A percentile compares a stretch with the other conserved stretches of the same genome.
phyloP scores from a whole-genome alignment of 2,888 invertebrate species.

The Acleris laterana region DNA sequence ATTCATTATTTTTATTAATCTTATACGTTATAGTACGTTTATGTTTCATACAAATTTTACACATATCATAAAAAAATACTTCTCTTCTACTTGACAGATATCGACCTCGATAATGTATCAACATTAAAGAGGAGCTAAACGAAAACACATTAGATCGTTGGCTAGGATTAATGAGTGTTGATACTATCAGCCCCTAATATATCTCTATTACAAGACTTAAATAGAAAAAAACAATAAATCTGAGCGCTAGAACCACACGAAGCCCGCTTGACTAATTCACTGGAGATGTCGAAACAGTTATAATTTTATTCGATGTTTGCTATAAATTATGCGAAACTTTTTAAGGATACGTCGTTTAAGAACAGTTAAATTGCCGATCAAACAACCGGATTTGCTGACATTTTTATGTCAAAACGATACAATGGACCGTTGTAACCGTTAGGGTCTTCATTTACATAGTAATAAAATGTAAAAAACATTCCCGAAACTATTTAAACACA shows the following conservation, averaged over 20 bases:
- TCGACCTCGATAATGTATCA: not conserved
- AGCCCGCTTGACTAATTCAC: conserved; percentile 27
- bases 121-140: not conserved
- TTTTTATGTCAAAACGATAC: conserved; percentile 52
- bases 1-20: too few relatives aligned
- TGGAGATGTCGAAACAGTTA: conserved; percentile 31
- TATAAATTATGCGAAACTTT: conserved; percentile 38
- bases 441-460: conserved; percentile 53
- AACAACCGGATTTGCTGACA: conserved; percentile 41
- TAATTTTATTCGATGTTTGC: conserved; percentile 35
- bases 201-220: conserved; percentile 29
- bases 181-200: conserved; percentile 26
- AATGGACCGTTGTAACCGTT: conserved; percentile 57
- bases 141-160: not conserved
- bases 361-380: conserved; percentile 41
- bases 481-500: not conserved
- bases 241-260: conserved; percentile 12
- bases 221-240: conserved; percentile 17
- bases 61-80: too few relatives aligned
- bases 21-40: too few relatives aligned
- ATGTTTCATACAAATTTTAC: too few relatives aligned
- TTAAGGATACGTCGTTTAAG: conserved; percentile 32
- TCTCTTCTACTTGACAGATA: too few relatives aligned
- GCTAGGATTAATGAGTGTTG: conserved; percentile 21
- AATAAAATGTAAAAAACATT: conserved; percentile 31